Evolutionary conservation across 2,888 invertebrate genomes (phyloP), one percentile per base, ranked within the genome.

Genomic region (Cerastis rubricosa): DNA sequence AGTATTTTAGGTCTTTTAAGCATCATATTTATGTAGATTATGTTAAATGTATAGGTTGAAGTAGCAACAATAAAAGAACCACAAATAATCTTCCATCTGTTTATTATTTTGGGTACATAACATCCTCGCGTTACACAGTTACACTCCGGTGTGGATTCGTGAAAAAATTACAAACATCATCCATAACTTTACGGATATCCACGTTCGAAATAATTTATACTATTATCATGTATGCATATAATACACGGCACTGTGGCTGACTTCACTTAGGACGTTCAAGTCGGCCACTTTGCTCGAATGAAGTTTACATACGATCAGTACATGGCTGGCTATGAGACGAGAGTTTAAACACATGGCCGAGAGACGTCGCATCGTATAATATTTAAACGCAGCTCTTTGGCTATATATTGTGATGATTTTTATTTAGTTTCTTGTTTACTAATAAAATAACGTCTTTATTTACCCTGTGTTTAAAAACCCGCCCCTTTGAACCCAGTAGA

Each of bases 161-260:
- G 93, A 91, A 94, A 95, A 88, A 94, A 94, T 92, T 94, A 94
- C 93, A 94, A 94, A 94, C 89, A 87, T 90, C 89, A 87, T 91
- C 91, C 89, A 89, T 92, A 88, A 91, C 81, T 78, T 77, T 78
- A 74, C 64, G 75, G 83, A 51, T 84, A 80, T 85, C 71, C 87
- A 85, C 88, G 81, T 86, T 86, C 81, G 82, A 86, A 81, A 87
- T 88, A 88, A 87, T 88, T 89, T 89, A 88, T 85, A 85, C 85
- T 85, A 86, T 79, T 89, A 76, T 78, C 78, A 80, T 81, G 84
- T 78, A 84, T 84, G 70, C 72, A 73, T 84, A 84, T 87, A 85
- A 83, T 89, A 89, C 86, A 90, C 82, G 85, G 87, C 57, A 74
- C 61, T 74, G 68, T 75, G 83, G 80, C 81, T 59, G 84, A 73